Evolutionary conservation across 2,797 vertebrate species (phyloP).

Genomic region (Microchirus variegatus): DNA sequence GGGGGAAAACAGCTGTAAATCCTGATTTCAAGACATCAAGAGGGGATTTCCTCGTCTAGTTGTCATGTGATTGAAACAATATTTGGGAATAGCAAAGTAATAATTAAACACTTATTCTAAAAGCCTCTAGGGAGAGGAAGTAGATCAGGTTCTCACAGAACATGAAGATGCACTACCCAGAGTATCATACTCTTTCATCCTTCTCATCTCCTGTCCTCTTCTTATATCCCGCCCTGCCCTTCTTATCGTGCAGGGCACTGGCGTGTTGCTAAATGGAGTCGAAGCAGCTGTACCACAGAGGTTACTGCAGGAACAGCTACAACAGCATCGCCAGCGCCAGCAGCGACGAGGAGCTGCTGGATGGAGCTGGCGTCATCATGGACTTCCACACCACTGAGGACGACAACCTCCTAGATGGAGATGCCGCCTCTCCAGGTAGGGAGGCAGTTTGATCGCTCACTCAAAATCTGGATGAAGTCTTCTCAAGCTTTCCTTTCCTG

Average conservation of each 20-base stretch:
- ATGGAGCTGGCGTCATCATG: conserved; percentile 96
- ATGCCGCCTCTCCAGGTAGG: conserved; percentile 92
- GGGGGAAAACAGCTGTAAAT: too few species aligned
- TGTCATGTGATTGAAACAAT: too few species aligned
- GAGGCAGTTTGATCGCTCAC: conserved; percentile 17
- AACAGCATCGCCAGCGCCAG: conserved; percentile 98
- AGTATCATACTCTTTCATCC: too few species aligned
- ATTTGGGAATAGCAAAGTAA: too few species aligned
- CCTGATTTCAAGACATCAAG: too few species aligned
- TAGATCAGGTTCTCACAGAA: too few species aligned
- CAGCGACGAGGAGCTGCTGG: conserved; percentile 98
- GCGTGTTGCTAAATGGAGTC: conserved; percentile 97
- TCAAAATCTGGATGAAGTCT: conserved; percentile 6
- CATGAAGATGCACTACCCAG: too few species aligned
- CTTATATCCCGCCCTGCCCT: background rate
- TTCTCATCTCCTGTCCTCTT: too few species aligned
- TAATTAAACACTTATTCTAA: too few species aligned
- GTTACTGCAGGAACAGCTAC: conserved; percentile 97
- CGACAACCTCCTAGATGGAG: conserved; percentile 97
- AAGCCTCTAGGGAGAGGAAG: too few species aligned
- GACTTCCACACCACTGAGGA: conserved; percentile 99
- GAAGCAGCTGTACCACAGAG: conserved; percentile 98
- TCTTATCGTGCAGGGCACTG: conserved; percentile 77
- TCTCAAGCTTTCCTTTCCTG: conserved; percentile 9
- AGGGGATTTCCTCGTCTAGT: too few species aligned